Percentiles rank a stretch among this genome's conserved stretches.
Evolutionary conservation across 2,888 invertebrate genomes (phyloP).

Genomic region (Therioaphis trifolii): DNA sequence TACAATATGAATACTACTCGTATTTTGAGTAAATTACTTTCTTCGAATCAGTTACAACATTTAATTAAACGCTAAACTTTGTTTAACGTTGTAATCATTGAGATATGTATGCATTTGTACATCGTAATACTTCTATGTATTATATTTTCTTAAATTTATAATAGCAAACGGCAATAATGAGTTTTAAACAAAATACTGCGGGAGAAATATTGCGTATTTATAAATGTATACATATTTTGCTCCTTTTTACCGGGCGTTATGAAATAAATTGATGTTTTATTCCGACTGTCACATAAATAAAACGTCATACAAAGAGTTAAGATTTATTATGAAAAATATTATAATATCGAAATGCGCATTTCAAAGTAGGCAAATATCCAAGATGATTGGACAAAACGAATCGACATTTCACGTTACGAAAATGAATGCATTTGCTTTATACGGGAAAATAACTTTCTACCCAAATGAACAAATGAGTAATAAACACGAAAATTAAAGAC

Average conservation of each 20-base stretch:
- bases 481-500: neutral
- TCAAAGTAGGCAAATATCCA: slow-evolving; percentile 47
- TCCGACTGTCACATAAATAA: slow-evolving; percentile 28
- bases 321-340: slow-evolving; percentile 44
- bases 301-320: slow-evolving; percentile 26
- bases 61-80: no score
- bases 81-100: no score
- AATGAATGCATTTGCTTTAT: neutral
- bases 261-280: slow-evolving; percentile 42
- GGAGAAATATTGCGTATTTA: slow-evolving; percentile 12
- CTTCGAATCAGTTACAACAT: no score
- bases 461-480: no score
- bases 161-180: no score
- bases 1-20: no score
- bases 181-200: neutral
- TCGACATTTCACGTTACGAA: slow-evolving; percentile 17
- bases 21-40: no score
- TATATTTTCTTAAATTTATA: no score
- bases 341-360: slow-evolving; percentile 29
- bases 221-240: slow-evolving; percentile 1
- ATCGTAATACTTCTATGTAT: no score
- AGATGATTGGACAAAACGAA: slow-evolving; percentile 44
- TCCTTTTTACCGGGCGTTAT: slow-evolving; percentile 19
- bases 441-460: neutral
- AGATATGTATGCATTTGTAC: no score